Percentiles rank a stretch among this genome's conserved stretches.
phyloP scores from a whole-genome alignment of 2,888 invertebrate species.

The Agrotis segetum region DNA sequence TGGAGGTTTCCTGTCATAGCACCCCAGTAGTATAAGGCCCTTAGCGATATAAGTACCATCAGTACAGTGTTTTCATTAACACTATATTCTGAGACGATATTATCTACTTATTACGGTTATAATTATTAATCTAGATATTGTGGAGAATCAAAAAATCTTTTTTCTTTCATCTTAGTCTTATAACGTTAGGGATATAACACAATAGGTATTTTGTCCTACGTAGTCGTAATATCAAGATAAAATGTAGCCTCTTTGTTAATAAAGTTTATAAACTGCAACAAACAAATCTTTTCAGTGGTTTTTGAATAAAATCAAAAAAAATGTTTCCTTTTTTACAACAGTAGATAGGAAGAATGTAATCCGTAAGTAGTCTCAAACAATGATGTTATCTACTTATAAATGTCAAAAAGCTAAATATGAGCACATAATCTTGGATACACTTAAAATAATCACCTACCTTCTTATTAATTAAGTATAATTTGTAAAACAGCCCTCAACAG shows the following conservation, averaged over 20 bases:
- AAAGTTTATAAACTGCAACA: too few species aligned
- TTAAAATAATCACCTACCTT: not conserved
- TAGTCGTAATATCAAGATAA: too few species aligned
- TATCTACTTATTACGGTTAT: not conserved
- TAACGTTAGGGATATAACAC: not conserved
- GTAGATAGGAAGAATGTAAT: too few species aligned
- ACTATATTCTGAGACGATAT: not conserved
- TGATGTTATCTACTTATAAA: not conserved
- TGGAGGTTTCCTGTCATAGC: too few species aligned
- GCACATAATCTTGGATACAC: not conserved
- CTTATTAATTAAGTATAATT: not conserved
- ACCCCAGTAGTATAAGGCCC: conserved; percentile 3
- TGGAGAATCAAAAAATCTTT: not conserved
- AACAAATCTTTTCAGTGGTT: too few species aligned
- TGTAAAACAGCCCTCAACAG: not conserved
- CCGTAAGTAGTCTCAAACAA: not conserved
- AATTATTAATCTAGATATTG: not conserved
- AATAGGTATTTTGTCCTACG: too few species aligned
- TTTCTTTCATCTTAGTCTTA: conserved; percentile 4
- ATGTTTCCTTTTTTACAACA: too few species aligned
- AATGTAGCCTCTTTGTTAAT: too few species aligned
- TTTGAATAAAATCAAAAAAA: too few species aligned
- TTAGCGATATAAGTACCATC: not conserved
- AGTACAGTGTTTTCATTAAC: not conserved
- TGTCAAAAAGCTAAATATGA: not conserved